phyloP scores from a whole-genome alignment of 2,797 vertebrate genomes.

The Rhinella marina region DNA sequence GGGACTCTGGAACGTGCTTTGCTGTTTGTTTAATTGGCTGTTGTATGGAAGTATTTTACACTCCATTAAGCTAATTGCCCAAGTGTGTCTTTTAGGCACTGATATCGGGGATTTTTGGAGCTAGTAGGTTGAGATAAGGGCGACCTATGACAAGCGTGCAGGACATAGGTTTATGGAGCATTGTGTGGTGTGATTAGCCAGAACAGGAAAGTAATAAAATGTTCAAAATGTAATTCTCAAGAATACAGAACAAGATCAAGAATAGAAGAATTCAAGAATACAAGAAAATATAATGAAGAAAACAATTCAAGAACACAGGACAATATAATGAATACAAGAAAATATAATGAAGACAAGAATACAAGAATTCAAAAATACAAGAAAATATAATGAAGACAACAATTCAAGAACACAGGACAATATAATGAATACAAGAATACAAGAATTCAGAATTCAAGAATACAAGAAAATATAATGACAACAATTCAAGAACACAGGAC shows the following conservation, averaged over 20 bases:
- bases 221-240: background rate
- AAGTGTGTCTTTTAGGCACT: conserved; percentile 67
- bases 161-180: conserved; percentile 2
- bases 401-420: no score
- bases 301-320: no score
- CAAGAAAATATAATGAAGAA: no score
- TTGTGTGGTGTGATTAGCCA: background rate
- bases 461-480: no score
- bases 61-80: conserved; percentile 69
- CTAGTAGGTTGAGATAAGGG: conserved; percentile 35
- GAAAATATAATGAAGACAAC: no score
- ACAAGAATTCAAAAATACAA: no score
- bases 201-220: background rate
- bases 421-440: no score
- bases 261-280: background rate
- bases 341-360: no score
- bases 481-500: no score
- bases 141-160: conserved; percentile 25
- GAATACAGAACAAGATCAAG: background rate
- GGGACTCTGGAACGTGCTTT: conserved; percentile 64
- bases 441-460: no score
- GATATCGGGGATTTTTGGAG: conserved; percentile 51
- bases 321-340: no score
- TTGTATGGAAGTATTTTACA: conserved; percentile 54
- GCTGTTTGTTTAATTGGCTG: conserved; percentile 67